A percentile compares a stretch with the other conserved stretches of the same genome.
Evolutionary conservation across 2,113 vertebrate species (phyloP).

Genomic region (Perca flavescens): DNA sequence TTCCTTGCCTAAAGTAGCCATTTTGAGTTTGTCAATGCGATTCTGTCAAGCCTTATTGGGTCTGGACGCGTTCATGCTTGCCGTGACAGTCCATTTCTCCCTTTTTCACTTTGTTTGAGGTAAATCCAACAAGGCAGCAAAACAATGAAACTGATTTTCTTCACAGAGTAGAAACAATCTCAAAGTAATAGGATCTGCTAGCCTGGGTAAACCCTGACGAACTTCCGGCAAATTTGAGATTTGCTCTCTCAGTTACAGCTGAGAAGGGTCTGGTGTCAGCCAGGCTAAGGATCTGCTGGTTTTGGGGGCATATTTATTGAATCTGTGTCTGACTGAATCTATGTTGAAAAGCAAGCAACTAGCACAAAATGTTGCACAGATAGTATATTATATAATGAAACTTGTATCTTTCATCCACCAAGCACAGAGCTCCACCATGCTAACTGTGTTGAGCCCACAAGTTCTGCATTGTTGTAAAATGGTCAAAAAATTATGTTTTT

Average conservation of each 20-base stretch:
- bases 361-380: background rate
- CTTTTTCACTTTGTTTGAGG: slow-evolving; percentile 58
- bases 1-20: slow-evolving; percentile 40
- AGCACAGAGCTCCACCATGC: background rate
- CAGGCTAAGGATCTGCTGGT: slow-evolving; percentile 32
- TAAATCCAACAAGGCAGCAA: slow-evolving; percentile 71
- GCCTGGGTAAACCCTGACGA: too few species aligned
- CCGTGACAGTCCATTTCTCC: slow-evolving; percentile 50
- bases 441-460: background rate
- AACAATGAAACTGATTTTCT: slow-evolving; percentile 71
- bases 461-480: background rate
- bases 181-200: slow-evolving; percentile 41
- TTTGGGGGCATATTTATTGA: slow-evolving; percentile 49
- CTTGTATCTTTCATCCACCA: background rate
- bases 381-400: slow-evolving; percentile 7
- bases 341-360: slow-evolving; percentile 10
- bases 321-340: slow-evolving; percentile 36
- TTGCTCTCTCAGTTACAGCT: too few species aligned
- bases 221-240: too few species aligned
- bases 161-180: slow-evolving; percentile 36
- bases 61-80: slow-evolving; percentile 25
- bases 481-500: background rate
- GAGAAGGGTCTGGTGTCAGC: too few species aligned
- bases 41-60: slow-evolving; percentile 59
- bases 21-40: slow-evolving; percentile 53